Evolutionary conservation across 2,113 vertebrate species (phyloP).

Genomic region (Rhizomys pruinosus): DNA sequence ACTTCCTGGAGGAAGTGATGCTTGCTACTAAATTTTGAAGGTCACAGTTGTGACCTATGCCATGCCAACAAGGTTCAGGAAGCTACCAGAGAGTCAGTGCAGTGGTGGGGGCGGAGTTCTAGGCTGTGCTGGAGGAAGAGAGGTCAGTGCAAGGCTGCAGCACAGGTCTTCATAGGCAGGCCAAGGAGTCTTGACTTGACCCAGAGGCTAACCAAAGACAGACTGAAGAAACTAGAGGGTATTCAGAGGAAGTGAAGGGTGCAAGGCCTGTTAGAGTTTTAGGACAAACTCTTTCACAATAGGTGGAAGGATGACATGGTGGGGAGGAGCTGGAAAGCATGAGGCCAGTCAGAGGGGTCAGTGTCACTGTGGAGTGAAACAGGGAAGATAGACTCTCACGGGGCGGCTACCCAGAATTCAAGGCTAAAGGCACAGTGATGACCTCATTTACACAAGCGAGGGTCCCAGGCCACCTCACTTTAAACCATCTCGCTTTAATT

Average conservation of each 20-base stretch:
- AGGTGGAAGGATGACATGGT: not conserved
- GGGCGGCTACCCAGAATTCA: not conserved
- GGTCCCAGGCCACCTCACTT: not conserved
- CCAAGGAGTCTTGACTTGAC: not conserved
- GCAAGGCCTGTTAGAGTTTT: not conserved
- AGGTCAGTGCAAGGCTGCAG: not conserved
- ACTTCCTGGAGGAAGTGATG: not conserved
- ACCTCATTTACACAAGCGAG: not conserved
- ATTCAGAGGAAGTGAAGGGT: not conserved
- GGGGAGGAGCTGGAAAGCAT: not conserved
- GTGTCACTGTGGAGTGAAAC: not conserved
- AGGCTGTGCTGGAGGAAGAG: not conserved
- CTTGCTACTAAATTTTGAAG: not conserved
- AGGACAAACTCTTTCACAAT: not conserved
- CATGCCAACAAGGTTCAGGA: not conserved
- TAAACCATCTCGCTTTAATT: not conserved
- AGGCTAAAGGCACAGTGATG: too few relatives aligned
- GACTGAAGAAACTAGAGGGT: not conserved
- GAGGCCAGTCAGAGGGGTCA: not conserved
- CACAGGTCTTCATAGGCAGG: fast-evolving
- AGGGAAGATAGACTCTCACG: not conserved
- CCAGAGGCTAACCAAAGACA: fast-evolving
- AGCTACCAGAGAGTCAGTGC: not conserved
- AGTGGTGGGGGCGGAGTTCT: not conserved
- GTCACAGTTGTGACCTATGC: not conserved